Base-by-base conservation (phyloP, 2,113 vertebrate genomes). In the Athene cunicularia region DNA sequence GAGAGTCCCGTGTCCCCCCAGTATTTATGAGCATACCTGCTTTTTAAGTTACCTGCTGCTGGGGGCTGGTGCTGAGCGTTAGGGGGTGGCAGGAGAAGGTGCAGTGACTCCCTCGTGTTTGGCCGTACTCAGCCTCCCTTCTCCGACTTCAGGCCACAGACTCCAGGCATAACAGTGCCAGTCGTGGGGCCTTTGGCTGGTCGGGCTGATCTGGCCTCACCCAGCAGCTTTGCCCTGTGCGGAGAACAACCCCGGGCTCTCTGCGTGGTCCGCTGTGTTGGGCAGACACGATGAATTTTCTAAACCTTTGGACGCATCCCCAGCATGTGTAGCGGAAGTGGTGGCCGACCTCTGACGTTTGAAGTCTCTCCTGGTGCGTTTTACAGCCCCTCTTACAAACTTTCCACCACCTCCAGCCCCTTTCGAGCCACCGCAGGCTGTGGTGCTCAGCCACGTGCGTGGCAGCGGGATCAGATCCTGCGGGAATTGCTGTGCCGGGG, bases 401-500 rank as follows among this genome's bases (percentile, higher is more conserved):
- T 32, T 14, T 6, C 24, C 16, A 5, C 45, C 23, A 1, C 22
- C 59, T 47, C 32, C 67, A 26, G 73, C 59, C 37, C 33, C n/a
- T 43, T 5, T 14, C 3, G 8, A 67, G 71, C 32, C 81, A 4
- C 37, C 5, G 2, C 27, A 2, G 64, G 59, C 52, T 49, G 50
- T 67, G 7, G 59, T 6, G 62, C 60, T 11, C 75, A 0, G 86
- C 71, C 4, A 0, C 2, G 64, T 41, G 52, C 5, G 0, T 53
- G 86, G 47, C 67, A 67, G 50, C 3, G 4, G 17, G 14, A 1
- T 28, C 2, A 0, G 32, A 4, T 12, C 56, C 81, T 1, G 1
- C 63, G 37, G 43, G 2, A 1, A 2, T 6, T 19, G 14, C 45
- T 59, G n/a, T n/a, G 10, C 53, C 39, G 2, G 32, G 35, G 41